Percentiles rank a stretch among this genome's conserved stretches.
These are phyloP conservation scores for Drosophila navojoa DNA, from an alignment of 1,140 invertebrate species.

Conservation along the genomic window DNA sequence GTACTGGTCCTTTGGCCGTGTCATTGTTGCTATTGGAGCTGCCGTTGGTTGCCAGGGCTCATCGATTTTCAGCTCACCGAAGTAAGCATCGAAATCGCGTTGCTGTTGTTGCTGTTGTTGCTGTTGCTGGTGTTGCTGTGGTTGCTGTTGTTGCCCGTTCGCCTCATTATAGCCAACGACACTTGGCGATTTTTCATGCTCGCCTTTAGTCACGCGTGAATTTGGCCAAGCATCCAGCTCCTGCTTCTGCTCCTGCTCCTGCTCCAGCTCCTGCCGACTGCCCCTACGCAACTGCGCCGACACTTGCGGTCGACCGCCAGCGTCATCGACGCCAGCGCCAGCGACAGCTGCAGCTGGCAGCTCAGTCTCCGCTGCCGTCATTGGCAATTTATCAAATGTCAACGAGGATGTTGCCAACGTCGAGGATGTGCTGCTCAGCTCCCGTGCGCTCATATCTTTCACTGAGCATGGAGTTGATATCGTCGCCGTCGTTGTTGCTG, in stretches of 20 bases:
- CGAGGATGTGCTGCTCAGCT: conserved; percentile 72
- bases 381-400: conserved; percentile 83
- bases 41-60: conserved; percentile 56
- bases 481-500: conserved; percentile 11
- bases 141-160: conserved; percentile 32
- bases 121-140: background rate
- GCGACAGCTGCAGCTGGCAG: conserved; percentile 30
- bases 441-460: conserved; percentile 45
- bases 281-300: conserved; percentile 12
- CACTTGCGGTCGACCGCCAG: conserved; percentile 53
- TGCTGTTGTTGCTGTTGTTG: conserved; percentile 39
- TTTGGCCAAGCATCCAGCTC: conserved; percentile 61
- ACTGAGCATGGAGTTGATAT: conserved; percentile 28
- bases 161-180: conserved; percentile 67
- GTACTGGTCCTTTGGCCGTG: conserved; percentile 16
- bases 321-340: conserved; percentile 38
- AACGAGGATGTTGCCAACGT: conserved; percentile 75
- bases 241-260: conserved; percentile 3
- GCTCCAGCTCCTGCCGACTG: conserved; percentile 22
- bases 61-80: conserved; percentile 76
- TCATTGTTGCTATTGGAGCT: conserved; percentile 17
- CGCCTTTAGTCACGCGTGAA: conserved; percentile 77
- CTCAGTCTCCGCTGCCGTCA: conserved; percentile 56
- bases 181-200: conserved; percentile 80
- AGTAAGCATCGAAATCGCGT: conserved; percentile 70